phyloP scores from a whole-genome alignment of 2,113 vertebrate genomes.

The Xenopus laevis region DNA sequence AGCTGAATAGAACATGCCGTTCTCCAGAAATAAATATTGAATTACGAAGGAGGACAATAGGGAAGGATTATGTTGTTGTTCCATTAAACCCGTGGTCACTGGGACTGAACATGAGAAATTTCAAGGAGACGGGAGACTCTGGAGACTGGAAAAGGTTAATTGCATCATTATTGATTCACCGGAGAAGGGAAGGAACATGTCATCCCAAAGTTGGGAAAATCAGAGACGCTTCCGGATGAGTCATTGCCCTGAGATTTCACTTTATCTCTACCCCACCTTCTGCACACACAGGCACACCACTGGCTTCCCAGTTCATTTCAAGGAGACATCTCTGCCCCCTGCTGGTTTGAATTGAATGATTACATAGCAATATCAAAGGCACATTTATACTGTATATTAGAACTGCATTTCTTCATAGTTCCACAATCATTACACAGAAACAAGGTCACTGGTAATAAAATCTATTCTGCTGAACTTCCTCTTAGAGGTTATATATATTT shows the following conservation, averaged over 20 bases:
- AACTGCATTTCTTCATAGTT: too few relatives aligned
- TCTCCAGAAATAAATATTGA: neutral
- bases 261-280: slow-evolving; percentile 2
- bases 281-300: neutral
- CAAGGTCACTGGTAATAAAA: too few relatives aligned
- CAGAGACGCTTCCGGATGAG: slow-evolving; percentile 38
- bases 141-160: slow-evolving; percentile 23
- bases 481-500: too few relatives aligned
- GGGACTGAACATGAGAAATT: neutral
- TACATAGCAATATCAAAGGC: too few relatives aligned
- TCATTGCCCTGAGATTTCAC: slow-evolving; percentile 28
- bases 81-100: neutral
- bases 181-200: slow-evolving; percentile 29
- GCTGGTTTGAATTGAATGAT: neutral
- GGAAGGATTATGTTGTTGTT: neutral
- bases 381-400: too few relatives aligned
- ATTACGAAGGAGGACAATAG: neutral
- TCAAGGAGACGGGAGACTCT: too few relatives aligned
- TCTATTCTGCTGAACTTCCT: too few relatives aligned
- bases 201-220: slow-evolving; percentile 27
- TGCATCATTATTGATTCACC: slow-evolving; percentile 35
- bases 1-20: too few relatives aligned
- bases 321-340: slow-evolving; percentile 1
- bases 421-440: too few relatives aligned
- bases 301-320: neutral